phyloP scores from a whole-genome alignment of 2,888 invertebrate genomes.

The Diaprepes abbreviatus region DNA sequence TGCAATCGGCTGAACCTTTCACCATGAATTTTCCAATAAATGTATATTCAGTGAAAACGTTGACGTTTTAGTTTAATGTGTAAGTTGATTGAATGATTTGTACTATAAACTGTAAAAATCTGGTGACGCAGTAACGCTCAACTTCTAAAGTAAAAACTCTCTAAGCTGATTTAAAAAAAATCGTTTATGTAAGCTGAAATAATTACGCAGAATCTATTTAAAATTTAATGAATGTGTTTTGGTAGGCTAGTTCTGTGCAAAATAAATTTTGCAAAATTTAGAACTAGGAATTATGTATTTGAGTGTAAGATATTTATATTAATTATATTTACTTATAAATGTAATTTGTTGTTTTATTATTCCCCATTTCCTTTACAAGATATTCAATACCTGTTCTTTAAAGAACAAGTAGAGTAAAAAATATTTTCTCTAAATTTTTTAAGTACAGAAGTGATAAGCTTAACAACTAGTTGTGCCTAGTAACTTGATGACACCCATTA shows the following conservation, averaged over 20 bases:
- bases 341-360: conserved; percentile 53
- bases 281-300: conserved; percentile 67
- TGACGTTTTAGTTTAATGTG: conserved; percentile 35
- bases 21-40: neutral
- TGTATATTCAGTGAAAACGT: conserved; percentile 7
- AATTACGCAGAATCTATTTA: conserved; percentile 62
- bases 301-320: conserved; percentile 70
- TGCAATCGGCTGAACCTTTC: conserved; percentile 7
- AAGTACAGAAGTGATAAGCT: no score
- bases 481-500: no score
- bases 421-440: no score
- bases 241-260: conserved; percentile 66
- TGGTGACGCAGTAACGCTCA: conserved; percentile 57
- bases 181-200: conserved; percentile 63
- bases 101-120: conserved; percentile 57
- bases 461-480: no score
- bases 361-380: no score
- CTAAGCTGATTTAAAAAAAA: conserved; percentile 42
- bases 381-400: no score
- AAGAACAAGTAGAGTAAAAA: no score
- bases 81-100: conserved; percentile 42
- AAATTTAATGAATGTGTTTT: conserved; percentile 65
- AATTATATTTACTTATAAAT: conserved; percentile 70
- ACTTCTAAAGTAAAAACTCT: conserved; percentile 52
- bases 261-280: conserved; percentile 62